A percentile compares a stretch with the other conserved stretches of the same genome.
phyloP scores from a whole-genome alignment of 2,888 invertebrate genomes.

The Diogma glabrata region DNA sequence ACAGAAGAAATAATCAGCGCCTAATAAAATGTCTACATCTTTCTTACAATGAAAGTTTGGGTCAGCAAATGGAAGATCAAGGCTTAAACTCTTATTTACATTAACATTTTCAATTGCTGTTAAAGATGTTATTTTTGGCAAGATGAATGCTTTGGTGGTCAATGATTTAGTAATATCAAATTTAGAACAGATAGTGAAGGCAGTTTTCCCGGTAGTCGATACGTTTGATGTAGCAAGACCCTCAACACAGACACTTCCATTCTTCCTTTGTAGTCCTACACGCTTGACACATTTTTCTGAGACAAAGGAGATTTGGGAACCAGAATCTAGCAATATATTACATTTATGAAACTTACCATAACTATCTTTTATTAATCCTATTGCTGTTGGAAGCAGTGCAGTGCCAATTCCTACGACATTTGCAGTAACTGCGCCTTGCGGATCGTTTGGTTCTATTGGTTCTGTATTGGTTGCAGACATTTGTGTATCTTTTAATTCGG shows the following conservation, averaged over 20 bases:
- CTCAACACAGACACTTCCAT: not conserved
- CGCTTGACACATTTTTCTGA: constrained; percentile 14
- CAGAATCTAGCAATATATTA: constrained; percentile 11
- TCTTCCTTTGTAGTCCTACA: constrained; percentile 6
- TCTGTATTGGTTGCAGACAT: no score
- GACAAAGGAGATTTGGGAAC: constrained; percentile 15
- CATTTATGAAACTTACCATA: constrained; percentile 3
- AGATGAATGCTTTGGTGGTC: not conserved
- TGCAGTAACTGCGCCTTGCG: no score
- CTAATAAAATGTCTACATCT: not conserved
- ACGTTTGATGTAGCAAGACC: constrained; percentile 1
- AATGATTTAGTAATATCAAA: not conserved
- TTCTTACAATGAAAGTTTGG: not conserved
- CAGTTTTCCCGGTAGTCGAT: not conserved
- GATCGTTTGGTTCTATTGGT: no score
- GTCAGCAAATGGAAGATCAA: not conserved
- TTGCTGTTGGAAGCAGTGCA: constrained; percentile 10
- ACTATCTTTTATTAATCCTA: constrained; percentile 6
- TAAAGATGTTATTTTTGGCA: not conserved
- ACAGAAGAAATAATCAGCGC: no score
- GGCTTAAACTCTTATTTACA: not conserved
- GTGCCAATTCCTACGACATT: no score
- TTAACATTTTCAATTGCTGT: not conserved
- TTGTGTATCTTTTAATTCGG: not conserved
- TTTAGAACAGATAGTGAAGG: not conserved